Evolutionary conservation across 1,140 invertebrate genomes (phyloP).

Genomic region (Mylabris phalerata): DNA sequence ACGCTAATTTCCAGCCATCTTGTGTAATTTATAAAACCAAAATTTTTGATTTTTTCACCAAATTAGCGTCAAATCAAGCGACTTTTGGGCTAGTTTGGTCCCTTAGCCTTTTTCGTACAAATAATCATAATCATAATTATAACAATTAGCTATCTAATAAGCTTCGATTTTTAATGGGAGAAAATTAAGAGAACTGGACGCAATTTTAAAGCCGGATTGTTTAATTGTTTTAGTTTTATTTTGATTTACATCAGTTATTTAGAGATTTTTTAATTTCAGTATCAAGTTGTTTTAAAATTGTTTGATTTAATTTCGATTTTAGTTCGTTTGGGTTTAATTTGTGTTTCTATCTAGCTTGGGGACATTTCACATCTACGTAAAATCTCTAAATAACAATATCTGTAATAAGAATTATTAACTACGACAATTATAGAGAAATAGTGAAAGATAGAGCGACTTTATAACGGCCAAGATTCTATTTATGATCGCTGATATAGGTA

Average conservation of each 20-base stretch:
- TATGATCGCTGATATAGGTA: slow-evolving; percentile 31
- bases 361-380: background rate
- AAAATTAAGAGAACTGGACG: slow-evolving; percentile 12
- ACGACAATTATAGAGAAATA: no score
- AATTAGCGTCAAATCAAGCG: slow-evolving; percentile 2
- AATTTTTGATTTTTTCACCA: no score
- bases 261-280: slow-evolving; percentile 7
- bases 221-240: slow-evolving; percentile 1
- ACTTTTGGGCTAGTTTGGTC: slow-evolving; percentile 14
- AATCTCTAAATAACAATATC: slow-evolving; percentile 9
- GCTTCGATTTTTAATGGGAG: slow-evolving; percentile 4
- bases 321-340: no score
- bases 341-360: no score
- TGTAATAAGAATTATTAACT: no score
- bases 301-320: no score
- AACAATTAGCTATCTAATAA: slow-evolving; percentile 3
- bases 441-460: no score
- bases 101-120: slow-evolving; percentile 1
- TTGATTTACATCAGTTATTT: slow-evolving; percentile 13
- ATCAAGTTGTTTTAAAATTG: no score
- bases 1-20: no score
- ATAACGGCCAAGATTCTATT: slow-evolving; percentile 3
- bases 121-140: no score
- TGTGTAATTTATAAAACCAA: no score
- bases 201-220: slow-evolving; percentile 11